Evolutionary conservation across 2,797 vertebrate genomes (phyloP), one percentile per base, ranked within the genome.

Genomic region (Pseudochirops corinnae): DNA sequence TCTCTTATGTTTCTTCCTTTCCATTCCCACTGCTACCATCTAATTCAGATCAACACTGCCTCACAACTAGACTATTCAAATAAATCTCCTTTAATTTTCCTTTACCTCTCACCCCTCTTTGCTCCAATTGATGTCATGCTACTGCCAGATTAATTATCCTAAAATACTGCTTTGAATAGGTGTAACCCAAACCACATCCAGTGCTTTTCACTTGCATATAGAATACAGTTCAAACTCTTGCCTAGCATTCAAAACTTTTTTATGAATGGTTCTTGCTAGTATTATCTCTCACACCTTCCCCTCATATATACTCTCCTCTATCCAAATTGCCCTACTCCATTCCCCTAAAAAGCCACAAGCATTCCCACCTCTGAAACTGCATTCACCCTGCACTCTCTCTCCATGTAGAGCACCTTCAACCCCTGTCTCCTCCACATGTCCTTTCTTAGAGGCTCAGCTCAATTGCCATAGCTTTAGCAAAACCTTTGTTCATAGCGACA

Each of bases 201-300:
- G 28, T 90, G 31, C 57, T 93, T 96, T 90, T 58, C 91, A 82
- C 91, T 50, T 91, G 14, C 55, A 53, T 92, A 7, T 5, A 7
- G 39, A 94, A 28, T 67, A 92, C 92, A 94, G 67, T 39, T 74
- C 74, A 82, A 46, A 46, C 24, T 91, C 21, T 31, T 31, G 1
- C 28, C 56, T 96, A 0, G n/a, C 58, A 92, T 50, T 94, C 46
- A 93, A 94, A 92, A 55, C 39, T 12, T 31, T 93, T 53, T 93
- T 91, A 53, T 4, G 62, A 11, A 91, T 33, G 24, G 28, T 5
- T 50, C 12, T 52, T 29, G 31, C 50, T 16, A 62, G 90, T 33
- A 46, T 91, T 56, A 82, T 93, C 60, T 87, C 92, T 29, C 58
- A 90, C 31, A 10, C 56, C 60, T 56, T 82, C 91, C 56, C 91